Base-by-base conservation (phyloP, 2,888 invertebrate genomes). In the Gryllus longicercus region DNA sequence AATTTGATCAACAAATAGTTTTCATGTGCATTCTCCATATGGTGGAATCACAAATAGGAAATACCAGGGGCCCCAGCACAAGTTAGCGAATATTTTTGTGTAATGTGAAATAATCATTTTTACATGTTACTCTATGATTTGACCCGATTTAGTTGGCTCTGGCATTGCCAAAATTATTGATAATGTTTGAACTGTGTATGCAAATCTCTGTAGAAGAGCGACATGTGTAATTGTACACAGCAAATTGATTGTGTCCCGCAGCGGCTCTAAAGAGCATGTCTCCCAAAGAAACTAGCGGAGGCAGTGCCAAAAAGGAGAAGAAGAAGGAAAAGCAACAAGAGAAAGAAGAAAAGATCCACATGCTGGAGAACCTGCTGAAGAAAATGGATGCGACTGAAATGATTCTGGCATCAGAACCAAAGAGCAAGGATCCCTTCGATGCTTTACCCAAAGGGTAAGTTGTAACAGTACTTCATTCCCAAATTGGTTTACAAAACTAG, bases 351-450 rank as follows among this genome's bases (percentile, higher is more conserved):
- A 79, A 85, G 86, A 83, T 86, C 87, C 82, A 87, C 88, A 25
- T 83, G 77, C 82, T 81, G 18, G 84, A 84, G 75, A 89, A 88
- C 83, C 89, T 89, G 5, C 89, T 84, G 50, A 93, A 83, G 93
- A 92, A 92, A 82, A 85, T 91, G 63, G 94, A 91, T 88, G 92
- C 88, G 76, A 90, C 92, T 81, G 94, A 94, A 78, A 91, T 90
- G 79, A 90, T 90, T 50, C 88, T 94, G 25, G 93, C 93, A 78
- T 89, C 89, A 18, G 95, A 96, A 86, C 94, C 95, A 74, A 95
- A 95, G 86, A 90, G 92, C 81, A 96, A 95, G 87, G 97, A 99
- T 89, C 98, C 98, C 74, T 96, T 98, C 86, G 96, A 95, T 86
- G 86, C 90, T 23, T 88, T 98, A 88, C 97, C 98, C 79, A 96